Percentiles rank a stretch among this genome's conserved stretches.
phyloP scores from a whole-genome alignment of 2,888 invertebrate species.

The Leucophora obtusa region DNA sequence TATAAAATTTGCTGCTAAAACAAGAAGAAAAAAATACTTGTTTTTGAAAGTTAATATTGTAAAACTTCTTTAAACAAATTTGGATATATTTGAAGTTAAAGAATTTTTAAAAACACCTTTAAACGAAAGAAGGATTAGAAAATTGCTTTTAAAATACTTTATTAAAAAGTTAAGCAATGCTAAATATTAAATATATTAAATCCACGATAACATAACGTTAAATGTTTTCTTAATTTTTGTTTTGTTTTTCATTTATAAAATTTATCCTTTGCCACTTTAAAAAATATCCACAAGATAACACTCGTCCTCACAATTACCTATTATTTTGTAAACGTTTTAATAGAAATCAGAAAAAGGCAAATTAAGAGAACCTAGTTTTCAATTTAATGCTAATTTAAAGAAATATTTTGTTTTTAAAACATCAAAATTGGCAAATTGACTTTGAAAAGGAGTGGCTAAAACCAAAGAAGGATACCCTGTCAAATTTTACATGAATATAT shows the following conservation, averaged over 20 bases:
- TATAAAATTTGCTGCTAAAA: background rate
- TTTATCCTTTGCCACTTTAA: slow-evolving; percentile 36
- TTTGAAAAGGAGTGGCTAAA: background rate
- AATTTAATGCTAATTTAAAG: background rate
- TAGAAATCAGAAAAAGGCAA: background rate
- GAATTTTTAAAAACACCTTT: background rate
- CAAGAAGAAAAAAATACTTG: background rate
- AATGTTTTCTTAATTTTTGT: slow-evolving; percentile 54
- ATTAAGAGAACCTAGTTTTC: background rate
- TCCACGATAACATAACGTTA: slow-evolving; percentile 60
- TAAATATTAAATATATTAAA: slow-evolving; percentile 55
- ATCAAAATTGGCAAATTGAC: background rate
- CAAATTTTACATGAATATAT: slow-evolving; percentile 44
- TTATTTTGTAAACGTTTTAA: background rate
- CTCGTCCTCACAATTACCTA: background rate
- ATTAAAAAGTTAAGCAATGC: slow-evolving; percentile 57
- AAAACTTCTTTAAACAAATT: background rate
- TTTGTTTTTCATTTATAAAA: slow-evolving; percentile 20
- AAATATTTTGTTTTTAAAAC: slow-evolving; percentile 1
- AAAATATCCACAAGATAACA: slow-evolving; percentile 2
- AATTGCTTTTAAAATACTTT: slow-evolving; percentile 46
- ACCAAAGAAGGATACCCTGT: slow-evolving; percentile 22
- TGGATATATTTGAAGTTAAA: background rate
- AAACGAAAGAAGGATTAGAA: slow-evolving; percentile 3
- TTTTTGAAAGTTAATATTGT: background rate